These are phyloP conservation scores for Pachyramphus minor DNA, from an alignment of 2,113 vertebrate genomes.

Conservation along the genomic window DNA sequence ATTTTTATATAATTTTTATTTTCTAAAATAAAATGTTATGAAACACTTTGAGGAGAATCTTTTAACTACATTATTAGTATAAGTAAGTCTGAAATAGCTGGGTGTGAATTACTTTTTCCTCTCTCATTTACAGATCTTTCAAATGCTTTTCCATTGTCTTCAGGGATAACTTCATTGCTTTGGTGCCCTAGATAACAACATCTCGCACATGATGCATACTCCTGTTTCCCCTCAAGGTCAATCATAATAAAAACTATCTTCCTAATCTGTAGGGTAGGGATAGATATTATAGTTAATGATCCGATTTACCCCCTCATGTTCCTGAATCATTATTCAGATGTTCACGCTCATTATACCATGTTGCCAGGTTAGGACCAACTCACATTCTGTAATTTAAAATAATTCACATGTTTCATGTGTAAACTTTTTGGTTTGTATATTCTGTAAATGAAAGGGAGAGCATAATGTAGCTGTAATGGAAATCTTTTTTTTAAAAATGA, in stretches of 20 bases:
- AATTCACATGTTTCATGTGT: background rate
- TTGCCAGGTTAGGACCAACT: background rate
- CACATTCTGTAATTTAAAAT: background rate
- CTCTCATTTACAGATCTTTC: background rate
- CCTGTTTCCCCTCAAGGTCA: background rate
- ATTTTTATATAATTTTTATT: background rate
- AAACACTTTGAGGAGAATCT: constrained; percentile 1
- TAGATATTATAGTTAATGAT: background rate
- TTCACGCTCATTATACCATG: background rate
- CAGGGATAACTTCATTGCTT: background rate
- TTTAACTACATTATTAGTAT: background rate
- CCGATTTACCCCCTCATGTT: background rate
- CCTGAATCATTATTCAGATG: background rate
- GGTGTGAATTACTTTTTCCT: background rate
- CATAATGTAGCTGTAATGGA: background rate
- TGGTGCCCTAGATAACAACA: background rate
- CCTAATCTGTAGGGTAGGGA: background rate
- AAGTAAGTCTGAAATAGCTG: background rate
- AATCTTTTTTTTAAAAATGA: background rate
- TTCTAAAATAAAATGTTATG: background rate
- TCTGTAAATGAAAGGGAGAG: background rate
- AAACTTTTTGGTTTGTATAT: background rate
- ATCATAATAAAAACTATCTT: background rate
- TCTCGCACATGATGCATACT: background rate
- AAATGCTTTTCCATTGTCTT: background rate